A percentile compares a stretch with the other conserved stretches of the same genome.
These are phyloP conservation scores for Drosophila bunnanda DNA, from an alignment of 2,888 invertebrate genomes.

Conservation along the genomic window DNA sequence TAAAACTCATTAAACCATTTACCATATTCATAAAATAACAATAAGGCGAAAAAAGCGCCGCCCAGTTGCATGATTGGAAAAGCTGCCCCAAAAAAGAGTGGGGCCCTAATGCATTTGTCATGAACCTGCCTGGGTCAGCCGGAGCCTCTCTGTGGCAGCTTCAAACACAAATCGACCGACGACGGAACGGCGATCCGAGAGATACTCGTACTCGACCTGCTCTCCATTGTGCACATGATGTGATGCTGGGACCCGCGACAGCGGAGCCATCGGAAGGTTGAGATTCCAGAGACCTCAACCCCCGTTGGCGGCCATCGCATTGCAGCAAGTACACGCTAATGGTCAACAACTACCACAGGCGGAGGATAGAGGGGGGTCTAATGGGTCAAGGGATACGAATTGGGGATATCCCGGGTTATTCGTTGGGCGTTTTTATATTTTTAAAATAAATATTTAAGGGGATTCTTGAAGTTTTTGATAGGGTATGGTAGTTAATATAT, in stretches of 20 bases:
- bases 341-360: slow-evolving; percentile 64
- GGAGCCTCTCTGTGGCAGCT: slow-evolving; percentile 40
- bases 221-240: slow-evolving; percentile 80
- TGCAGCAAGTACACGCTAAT: slow-evolving; percentile 69
- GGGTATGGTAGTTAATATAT: too few relatives aligned
- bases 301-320: slow-evolving; percentile 67
- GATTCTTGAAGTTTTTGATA: too few relatives aligned
- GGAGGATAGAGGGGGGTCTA: not conserved
- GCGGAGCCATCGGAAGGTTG: slow-evolving; percentile 16
- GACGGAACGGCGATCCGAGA: slow-evolving; percentile 39
- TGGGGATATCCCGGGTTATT: not conserved
- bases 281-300: slow-evolving; percentile 61
- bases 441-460: not conserved
- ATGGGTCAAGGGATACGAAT: not conserved
- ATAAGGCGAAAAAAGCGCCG: slow-evolving; percentile 55
- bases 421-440: not conserved
- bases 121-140: slow-evolving; percentile 68
- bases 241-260: slow-evolving; percentile 51
- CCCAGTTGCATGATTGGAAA: slow-evolving; percentile 51
- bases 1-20: slow-evolving; percentile 79
- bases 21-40: slow-evolving; percentile 77
- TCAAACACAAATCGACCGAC: slow-evolving; percentile 52
- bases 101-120: slow-evolving; percentile 75
- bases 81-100: slow-evolving; percentile 25
- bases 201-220: slow-evolving; percentile 64